These are phyloP conservation scores for Caenorhabditis inopinata DNA, from an alignment of 1,140 invertebrate genomes.

Conservation along the genomic window DNA sequence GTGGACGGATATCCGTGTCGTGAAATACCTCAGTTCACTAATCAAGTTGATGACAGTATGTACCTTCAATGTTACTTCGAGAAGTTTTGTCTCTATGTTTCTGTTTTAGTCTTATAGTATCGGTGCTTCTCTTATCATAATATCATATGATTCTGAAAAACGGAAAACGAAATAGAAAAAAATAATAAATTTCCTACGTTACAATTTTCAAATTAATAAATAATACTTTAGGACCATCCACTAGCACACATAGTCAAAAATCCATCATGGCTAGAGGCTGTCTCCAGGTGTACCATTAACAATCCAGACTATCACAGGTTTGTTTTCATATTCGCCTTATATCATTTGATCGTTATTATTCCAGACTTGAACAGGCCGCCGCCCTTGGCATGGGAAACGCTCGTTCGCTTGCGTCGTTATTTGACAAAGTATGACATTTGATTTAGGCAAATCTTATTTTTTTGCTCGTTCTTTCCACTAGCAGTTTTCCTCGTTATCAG, in stretches of 20 bases:
- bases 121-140: not conserved
- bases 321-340: no score
- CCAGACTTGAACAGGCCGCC: constrained; percentile 55
- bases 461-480: not conserved
- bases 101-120: not conserved
- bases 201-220: no score
- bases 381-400: constrained; percentile 65
- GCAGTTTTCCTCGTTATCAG: not conserved
- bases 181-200: no score
- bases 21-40: constrained; percentile 47
- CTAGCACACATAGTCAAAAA: constrained; percentile 48
- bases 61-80: no score
- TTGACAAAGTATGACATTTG: constrained; percentile 43
- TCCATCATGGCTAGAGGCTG: constrained; percentile 53
- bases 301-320: constrained; percentile 55
- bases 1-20: constrained; percentile 44
- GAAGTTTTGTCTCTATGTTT: no score
- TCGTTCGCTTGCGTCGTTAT: constrained; percentile 61
- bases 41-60: constrained; percentile 40
- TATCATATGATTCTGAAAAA: constrained; percentile 18
- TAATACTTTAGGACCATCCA: constrained; percentile 39
- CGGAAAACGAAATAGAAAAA: no score
- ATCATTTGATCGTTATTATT: no score
- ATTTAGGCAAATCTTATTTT: not conserved
- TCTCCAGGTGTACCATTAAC: constrained; percentile 34